phyloP scores from a whole-genome alignment of 2,113 vertebrate genomes.

The Ellobius talpinus region DNA sequence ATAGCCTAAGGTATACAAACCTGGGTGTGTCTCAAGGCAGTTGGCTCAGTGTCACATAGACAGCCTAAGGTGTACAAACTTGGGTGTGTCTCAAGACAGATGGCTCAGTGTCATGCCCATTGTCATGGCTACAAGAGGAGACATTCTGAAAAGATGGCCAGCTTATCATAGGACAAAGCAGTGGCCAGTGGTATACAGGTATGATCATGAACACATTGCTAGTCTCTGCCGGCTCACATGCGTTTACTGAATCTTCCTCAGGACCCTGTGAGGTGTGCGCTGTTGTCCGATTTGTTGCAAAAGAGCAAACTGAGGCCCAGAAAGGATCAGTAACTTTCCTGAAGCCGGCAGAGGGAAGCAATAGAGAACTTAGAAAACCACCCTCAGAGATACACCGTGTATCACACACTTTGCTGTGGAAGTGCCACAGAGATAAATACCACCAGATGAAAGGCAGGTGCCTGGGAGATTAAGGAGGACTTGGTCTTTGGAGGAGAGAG shows the following conservation, averaged over 20 bases:
- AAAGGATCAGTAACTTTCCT: neutral
- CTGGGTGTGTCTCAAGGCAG: fast-evolving
- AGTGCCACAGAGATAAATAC: neutral
- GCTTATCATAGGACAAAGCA: neutral
- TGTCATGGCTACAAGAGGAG: neutral
- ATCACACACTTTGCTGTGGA: neutral
- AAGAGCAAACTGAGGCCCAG: neutral
- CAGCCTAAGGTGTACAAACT: fast-evolving
- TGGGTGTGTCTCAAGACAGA: fast-evolving
- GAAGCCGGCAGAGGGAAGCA: neutral
- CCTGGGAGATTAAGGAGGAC: neutral
- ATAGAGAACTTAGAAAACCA: neutral
- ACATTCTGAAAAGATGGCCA: neutral
- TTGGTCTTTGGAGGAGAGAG: neutral
- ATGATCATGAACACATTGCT: neutral
- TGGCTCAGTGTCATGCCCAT: neutral
- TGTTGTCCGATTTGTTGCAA: neutral
- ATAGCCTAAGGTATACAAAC: fast-evolving
- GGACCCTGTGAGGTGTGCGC: fast-evolving
- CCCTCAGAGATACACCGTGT: neutral
- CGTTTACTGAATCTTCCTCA: neutral
- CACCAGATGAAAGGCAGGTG: neutral
- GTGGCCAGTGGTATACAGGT: neutral
- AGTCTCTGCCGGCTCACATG: neutral
- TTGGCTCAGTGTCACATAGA: fast-evolving